Conservation (phyloP, 2,797 vertebrate genomes). For the Sternotherus odoratus region DNA sequence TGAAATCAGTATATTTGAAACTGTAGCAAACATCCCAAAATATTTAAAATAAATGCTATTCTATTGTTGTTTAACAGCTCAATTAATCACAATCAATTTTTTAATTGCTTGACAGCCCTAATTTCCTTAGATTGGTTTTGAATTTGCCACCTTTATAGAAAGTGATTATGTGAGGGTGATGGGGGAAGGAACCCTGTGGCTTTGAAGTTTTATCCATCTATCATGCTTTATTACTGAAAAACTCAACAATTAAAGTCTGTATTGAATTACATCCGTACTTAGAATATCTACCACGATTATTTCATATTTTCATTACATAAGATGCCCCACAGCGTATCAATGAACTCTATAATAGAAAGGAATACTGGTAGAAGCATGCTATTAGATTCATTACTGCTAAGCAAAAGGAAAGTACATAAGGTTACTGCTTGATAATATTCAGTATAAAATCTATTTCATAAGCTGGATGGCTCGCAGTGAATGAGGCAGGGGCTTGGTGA, state of each 20-base stretch:
- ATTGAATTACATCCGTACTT: constrained; percentile 59
- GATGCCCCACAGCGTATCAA: constrained; percentile 70
- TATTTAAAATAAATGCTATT: too few relatives aligned
- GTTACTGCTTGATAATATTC: constrained; percentile 42
- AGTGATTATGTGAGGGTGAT: rapidly evolving
- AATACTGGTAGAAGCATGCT: constrained; percentile 61
- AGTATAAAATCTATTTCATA: constrained; percentile 17
- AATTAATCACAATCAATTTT: too few relatives aligned
- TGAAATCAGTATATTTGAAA: too few relatives aligned
- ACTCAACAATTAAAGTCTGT: constrained; percentile 64
- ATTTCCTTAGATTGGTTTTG: constrained; percentile 37
- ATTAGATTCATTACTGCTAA: constrained; percentile 73
- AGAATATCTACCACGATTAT: constrained; percentile 68
- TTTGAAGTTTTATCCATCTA: neutral
- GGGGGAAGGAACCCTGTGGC: neutral
- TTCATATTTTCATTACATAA: constrained; percentile 72
- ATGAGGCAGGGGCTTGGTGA: neutral
- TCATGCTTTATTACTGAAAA: constrained; percentile 18
- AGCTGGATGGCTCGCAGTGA: constrained; percentile 27
- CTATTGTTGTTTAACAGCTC: too few relatives aligned
- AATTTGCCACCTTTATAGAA: constrained; percentile 31
- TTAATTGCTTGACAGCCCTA: too few relatives aligned
- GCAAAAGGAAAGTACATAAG: constrained; percentile 56
- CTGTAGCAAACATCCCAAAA: too few relatives aligned
- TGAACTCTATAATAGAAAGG: constrained; percentile 60